Base-by-base conservation (phyloP, 2,797 vertebrate genomes). In the Platyrinchus mystaceus region DNA sequence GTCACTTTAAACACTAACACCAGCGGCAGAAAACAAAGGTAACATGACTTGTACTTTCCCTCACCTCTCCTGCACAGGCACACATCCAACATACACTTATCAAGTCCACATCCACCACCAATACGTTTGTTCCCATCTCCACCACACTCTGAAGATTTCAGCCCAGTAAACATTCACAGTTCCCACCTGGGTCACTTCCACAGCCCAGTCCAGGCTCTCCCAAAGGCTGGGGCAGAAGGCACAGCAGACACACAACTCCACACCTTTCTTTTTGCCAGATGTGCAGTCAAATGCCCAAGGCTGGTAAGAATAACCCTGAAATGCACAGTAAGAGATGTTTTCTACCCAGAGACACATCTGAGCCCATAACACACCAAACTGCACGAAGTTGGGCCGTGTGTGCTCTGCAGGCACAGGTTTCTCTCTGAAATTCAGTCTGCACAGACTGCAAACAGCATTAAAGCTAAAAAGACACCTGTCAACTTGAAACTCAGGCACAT, bases 401-500 rank as follows among this genome's bases (percentile, higher is more conserved):
- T 13, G 19, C 34, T 60, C 39, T 15, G 37, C 14, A 22, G 43
- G 53, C 10, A 14, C 2, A n/a, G 49, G 44, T 70, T 47, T 21
- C 69, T 46, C 47, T 27, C 1, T 5, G 8, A 36, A 52, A 68
- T 34, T 62, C 44, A 39, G 28, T 55, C 56, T 53, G 39, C 18
- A 60, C 34, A 52, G 22, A 28, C 32, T 16, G 5, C 18, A 26
- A 84, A 39, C 13, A 50, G 24, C 44, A 52, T 14, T 21, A 73
- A 39, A 62, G 26, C 49, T 22, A 26, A 55, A 60, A 70, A 36
- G 16, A 56, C 53, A 91, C 27, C 68, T 77, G 60, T 44, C 66
- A 91, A 6, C 74, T 16, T 39, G 81, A 93, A 92, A 92, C 47
- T 62, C 30, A 4, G 28, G 68, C 75, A 70, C 41, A 60, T 77